These are phyloP conservation scores for Latrodectus elegans DNA, from an alignment of 2,888 invertebrate genomes.

Conservation along the genomic window DNA sequence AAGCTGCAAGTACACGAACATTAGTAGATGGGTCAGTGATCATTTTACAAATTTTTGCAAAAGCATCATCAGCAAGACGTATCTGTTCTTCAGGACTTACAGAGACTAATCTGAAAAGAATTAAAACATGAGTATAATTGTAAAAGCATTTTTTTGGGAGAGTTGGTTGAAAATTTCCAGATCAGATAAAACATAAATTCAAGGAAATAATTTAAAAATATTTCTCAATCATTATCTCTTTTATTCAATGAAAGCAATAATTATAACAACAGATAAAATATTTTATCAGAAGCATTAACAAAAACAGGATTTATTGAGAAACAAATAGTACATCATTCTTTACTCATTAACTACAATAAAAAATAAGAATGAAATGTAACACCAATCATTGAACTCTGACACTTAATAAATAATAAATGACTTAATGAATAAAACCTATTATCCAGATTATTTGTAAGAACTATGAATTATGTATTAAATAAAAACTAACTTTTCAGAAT, in stretches of 20 bases:
- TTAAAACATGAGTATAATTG: neutral
- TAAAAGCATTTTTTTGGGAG: too few species aligned
- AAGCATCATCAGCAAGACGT: conserved; percentile 94
- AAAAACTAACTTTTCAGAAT: conserved; percentile 85
- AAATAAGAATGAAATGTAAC: too few species aligned
- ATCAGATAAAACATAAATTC: neutral
- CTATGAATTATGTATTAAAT: neutral
- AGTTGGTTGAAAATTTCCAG: too few species aligned
- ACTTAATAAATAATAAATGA: too few species aligned
- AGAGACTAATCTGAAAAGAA: conserved; percentile 79
- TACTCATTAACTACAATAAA: too few species aligned
- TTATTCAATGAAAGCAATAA: neutral
- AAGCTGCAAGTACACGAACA: conserved; percentile 77
- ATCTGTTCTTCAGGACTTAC: conserved; percentile 87
- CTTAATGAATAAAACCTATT: too few species aligned
- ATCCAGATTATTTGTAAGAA: too few species aligned
- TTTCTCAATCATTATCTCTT: too few species aligned
- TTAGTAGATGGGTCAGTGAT: conserved; percentile 93
- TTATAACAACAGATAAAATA: neutral
- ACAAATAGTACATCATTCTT: too few species aligned
- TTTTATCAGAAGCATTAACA: neutral
- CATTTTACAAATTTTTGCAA: conserved; percentile 93
- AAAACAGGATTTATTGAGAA: too few species aligned
- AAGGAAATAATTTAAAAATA: neutral
- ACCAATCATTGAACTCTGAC: too few species aligned